Conservation (phyloP, 2,888 invertebrate species). For the Melipona bicolor region DNA sequence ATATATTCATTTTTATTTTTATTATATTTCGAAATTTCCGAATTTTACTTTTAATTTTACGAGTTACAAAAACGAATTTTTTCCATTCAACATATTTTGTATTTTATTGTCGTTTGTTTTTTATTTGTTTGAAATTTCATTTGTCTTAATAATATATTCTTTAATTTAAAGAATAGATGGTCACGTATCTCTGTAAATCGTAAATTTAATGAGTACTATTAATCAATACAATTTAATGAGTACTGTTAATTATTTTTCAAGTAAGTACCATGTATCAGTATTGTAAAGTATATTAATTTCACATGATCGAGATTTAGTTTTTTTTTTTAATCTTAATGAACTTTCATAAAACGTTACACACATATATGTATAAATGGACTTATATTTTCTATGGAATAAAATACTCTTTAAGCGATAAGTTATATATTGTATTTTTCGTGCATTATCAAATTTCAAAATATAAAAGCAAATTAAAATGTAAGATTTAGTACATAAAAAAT, state of each 20-base stretch:
- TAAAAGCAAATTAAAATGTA: conserved; percentile 49
- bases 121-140: background rate
- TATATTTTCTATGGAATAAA: conserved; percentile 59
- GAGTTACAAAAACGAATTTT: background rate
- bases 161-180: conserved; percentile 32
- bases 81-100: conserved; percentile 7
- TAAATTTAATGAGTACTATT: conserved; percentile 6
- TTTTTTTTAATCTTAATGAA: conserved; percentile 38
- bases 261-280: conserved; percentile 57
- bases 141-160: conserved; percentile 10
- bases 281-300: conserved; percentile 56
- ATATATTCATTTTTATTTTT: conserved; percentile 16
- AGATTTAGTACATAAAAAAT: conserved; percentile 54
- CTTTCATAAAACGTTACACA: conserved; percentile 27
- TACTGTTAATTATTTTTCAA: conserved; percentile 30
- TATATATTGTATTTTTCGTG: conserved; percentile 58
- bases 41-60: conserved; percentile 24
- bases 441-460: conserved; percentile 54
- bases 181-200: conserved; percentile 44
- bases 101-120: conserved; percentile 10
- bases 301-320: conserved; percentile 37
- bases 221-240: conserved; percentile 25
- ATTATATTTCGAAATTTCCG: conserved; percentile 5
- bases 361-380: conserved; percentile 47
- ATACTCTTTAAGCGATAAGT: conserved; percentile 60